A percentile compares a stretch with the other conserved stretches of the same genome.
These are phyloP conservation scores for Lepidocolaptes lacrymiger DNA, from an alignment of 2,797 vertebrate species.

Conservation along the genomic window DNA sequence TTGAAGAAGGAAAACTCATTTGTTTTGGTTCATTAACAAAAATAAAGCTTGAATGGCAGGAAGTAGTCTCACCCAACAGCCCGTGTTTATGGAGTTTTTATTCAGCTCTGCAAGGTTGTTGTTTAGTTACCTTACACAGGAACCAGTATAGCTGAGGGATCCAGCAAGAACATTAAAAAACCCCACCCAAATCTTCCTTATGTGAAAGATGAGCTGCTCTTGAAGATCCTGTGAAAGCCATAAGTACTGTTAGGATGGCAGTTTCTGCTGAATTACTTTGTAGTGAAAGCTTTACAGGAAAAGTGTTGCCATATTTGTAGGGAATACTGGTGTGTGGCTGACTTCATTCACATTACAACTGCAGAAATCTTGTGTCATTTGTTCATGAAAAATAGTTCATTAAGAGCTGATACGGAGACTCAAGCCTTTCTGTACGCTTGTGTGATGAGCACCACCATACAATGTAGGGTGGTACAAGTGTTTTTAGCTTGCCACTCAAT, in stretches of 20 bases:
- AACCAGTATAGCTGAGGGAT: neutral
- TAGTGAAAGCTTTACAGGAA: neutral
- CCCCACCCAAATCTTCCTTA: neutral
- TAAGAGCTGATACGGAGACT: neutral
- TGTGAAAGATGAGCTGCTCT: slow-evolving; percentile 18
- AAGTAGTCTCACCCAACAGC: slow-evolving; percentile 9
- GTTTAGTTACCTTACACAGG: neutral
- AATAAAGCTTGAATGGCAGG: slow-evolving; percentile 59
- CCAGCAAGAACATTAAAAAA: neutral
- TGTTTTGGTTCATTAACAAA: slow-evolving; percentile 57
- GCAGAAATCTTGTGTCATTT: slow-evolving; percentile 10
- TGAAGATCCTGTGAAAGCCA: slow-evolving; percentile 6
- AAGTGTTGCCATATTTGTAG: neutral
- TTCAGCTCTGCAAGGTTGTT: neutral
- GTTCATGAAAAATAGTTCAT: neutral
- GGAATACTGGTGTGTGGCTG: slow-evolving; percentile 29
- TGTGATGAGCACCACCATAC: neutral
- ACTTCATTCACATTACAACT: neutral
- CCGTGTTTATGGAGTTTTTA: neutral
- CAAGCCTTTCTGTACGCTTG: neutral
- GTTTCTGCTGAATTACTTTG: neutral
- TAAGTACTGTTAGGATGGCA: neutral
- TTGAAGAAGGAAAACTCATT: slow-evolving; percentile 34
- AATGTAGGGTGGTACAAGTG: neutral
- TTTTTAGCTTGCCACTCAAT: neutral